Percentiles rank a stretch among this genome's conserved stretches.
These are phyloP conservation scores for Leptocoma aspasia DNA, from an alignment of 2,113 vertebrate genomes.

Conservation along the genomic window DNA sequence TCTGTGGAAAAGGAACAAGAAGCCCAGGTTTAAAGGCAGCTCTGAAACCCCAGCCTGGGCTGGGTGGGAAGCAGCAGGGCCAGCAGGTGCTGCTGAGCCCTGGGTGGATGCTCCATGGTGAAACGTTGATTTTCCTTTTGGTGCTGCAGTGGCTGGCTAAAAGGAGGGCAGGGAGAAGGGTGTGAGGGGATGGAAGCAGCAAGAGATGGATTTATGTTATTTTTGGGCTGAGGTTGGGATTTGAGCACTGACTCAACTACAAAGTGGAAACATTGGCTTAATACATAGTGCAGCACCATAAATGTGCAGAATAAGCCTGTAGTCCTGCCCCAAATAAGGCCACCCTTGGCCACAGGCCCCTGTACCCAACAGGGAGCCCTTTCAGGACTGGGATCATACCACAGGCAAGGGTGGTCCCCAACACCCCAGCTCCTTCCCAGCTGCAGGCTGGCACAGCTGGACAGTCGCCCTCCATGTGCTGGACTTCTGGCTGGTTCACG, in stretches of 20 bases:
- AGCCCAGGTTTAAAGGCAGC: neutral
- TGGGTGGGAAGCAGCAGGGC: neutral
- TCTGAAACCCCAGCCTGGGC: neutral
- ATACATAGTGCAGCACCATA: neutral
- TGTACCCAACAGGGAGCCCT: neutral
- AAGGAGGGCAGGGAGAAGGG: neutral
- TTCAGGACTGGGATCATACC: neutral
- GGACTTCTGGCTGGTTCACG: neutral
- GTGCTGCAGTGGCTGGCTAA: neutral
- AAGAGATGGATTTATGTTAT: neutral
- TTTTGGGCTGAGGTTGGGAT: neutral
- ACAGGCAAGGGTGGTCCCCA: neutral
- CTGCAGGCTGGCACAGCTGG: neutral
- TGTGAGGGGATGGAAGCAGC: constrained; percentile 4
- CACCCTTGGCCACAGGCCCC: neutral
- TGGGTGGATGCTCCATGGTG: neutral
- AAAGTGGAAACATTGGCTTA: constrained; percentile 54
- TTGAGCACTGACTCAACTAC: neutral
- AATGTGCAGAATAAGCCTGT: neutral
- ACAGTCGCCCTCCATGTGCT: neutral
- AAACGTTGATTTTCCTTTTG: neutral
- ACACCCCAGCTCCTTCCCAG: neutral
- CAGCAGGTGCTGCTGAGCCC: neutral
- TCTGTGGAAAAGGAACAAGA: neutral
- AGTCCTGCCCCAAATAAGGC: neutral